These are phyloP conservation scores for Narcine bancroftii DNA, from an alignment of 2,113 vertebrate species.

Conservation along the genomic window DNA sequence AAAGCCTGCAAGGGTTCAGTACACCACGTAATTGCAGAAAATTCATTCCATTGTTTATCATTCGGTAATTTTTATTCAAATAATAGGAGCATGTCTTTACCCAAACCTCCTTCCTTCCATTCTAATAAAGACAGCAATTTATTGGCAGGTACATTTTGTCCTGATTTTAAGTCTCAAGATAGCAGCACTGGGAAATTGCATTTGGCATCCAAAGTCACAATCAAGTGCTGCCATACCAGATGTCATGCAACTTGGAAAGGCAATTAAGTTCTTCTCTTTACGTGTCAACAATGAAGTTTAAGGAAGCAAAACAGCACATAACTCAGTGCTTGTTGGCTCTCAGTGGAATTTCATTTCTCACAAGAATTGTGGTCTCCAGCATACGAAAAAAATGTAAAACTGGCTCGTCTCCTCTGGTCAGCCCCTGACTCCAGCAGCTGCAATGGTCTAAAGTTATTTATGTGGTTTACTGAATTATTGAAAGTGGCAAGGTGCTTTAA, in stretches of 20 bases:
- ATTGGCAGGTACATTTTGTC: constrained; percentile 6
- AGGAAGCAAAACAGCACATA: background rate
- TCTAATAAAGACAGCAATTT: background rate
- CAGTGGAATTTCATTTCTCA: constrained; percentile 3
- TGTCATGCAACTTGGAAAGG: background rate
- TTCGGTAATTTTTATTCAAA: background rate
- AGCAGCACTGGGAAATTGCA: background rate
- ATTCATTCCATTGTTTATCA: background rate
- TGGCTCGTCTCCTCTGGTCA: background rate
- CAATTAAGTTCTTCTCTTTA: background rate
- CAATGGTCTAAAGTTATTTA: background rate
- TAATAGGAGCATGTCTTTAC: background rate
- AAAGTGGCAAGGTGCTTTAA: background rate
- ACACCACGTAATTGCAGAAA: background rate
- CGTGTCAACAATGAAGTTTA: background rate
- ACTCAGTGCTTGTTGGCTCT: background rate
- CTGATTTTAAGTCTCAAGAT: background rate
- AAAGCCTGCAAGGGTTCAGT: background rate
- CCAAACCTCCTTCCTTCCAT: background rate
- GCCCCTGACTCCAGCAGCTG: constrained; percentile 2
- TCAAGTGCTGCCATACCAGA: background rate
- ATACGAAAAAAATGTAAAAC: background rate
- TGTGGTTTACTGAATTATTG: background rate
- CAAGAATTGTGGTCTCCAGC: background rate
- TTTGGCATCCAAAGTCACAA: background rate